Base-by-base conservation (phyloP, 1,140 invertebrate genomes). In the Solenopsis fugax region DNA sequence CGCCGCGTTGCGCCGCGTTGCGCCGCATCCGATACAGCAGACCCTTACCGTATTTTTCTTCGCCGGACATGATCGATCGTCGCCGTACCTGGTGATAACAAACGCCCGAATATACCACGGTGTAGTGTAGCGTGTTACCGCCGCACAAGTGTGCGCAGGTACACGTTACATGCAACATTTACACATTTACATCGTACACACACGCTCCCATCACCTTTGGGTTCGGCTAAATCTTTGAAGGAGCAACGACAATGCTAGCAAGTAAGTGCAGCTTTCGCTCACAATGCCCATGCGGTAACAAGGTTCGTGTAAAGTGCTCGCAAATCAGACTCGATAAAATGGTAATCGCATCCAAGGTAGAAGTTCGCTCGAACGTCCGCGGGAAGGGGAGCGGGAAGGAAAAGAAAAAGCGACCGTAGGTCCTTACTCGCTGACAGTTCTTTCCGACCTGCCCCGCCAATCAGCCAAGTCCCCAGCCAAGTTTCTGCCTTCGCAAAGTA, bases 311-410 rank as follows among this genome's bases (percentile, higher is more conserved):
- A 92, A 92, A 93, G 92, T 93, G 93, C 92, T 94, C 93, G 92
- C 93, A 94, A 94, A 94, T 94, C 94, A 94, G 91, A 88, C 90
- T 88, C 93, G 93, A 94, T 94, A 94, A 94, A 94, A 94, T 94
- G 93, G 92, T 94, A 94, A 94, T 94, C 93, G 93, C 91, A 85
- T 85, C 88, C 85, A 85, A 64, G 82, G 86, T 75, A 87, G 89
- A 85, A 85, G 88, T 73, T 62, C 48, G 69, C 24, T 62, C 64
- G 34, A 60, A 60, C 84, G 58, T 64, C 56, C 72, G 52, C 34
- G 4, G 52, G n/a, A n/a, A n/a, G n/a, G n/a, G n/a, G 18, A 41
- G n/a, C 18, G 69, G 9, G 50, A 72, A 45, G 24, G 52, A 75
- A 85, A 76, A 77, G 54, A 88, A 78, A 81, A 54, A 37, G 56